Evolutionary conservation across 2,888 invertebrate genomes (phyloP).

Genomic region (Aethes cnicana): DNA sequence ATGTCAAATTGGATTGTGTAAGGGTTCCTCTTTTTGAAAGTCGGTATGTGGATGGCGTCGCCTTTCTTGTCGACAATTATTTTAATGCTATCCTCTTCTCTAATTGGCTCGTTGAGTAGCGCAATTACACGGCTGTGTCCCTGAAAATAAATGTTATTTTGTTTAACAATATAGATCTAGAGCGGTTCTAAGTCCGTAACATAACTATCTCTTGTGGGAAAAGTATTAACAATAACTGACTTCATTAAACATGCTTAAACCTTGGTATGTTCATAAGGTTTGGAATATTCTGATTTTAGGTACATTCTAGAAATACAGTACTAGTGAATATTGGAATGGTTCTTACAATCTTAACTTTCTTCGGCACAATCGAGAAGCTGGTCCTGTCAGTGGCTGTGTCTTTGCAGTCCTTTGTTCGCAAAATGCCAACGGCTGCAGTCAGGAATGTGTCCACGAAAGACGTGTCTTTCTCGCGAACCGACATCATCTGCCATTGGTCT

Average conservation of each 20-base stretch:
- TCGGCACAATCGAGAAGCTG: constrained; percentile 87
- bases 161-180: too few species aligned
- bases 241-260: too few species aligned
- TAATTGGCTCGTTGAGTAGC: constrained; percentile 89
- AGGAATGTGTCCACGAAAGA: constrained; percentile 92
- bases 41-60: constrained; percentile 87
- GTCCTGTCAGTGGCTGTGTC: constrained; percentile 84
- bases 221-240: too few species aligned
- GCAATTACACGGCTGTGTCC: constrained; percentile 92
- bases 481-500: constrained; percentile 90
- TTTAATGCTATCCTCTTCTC: constrained; percentile 88
- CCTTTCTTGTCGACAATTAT: constrained; percentile 92
- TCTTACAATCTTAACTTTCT: constrained; percentile 89
- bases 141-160: constrained; percentile 61
- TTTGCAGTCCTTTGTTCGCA: constrained; percentile 83
- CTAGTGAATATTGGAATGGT: background rate
- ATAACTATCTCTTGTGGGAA: too few species aligned
- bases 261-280: too few species aligned
- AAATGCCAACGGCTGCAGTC: constrained; percentile 90
- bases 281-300: too few species aligned
- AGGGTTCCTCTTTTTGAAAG: constrained; percentile 90
- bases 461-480: constrained; percentile 91
- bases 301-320: background rate
- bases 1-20: constrained; percentile 92
- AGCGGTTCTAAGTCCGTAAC: too few species aligned